phyloP scores from a whole-genome alignment of 2,113 vertebrate species.

The Paramisgurnus dabryanus region DNA sequence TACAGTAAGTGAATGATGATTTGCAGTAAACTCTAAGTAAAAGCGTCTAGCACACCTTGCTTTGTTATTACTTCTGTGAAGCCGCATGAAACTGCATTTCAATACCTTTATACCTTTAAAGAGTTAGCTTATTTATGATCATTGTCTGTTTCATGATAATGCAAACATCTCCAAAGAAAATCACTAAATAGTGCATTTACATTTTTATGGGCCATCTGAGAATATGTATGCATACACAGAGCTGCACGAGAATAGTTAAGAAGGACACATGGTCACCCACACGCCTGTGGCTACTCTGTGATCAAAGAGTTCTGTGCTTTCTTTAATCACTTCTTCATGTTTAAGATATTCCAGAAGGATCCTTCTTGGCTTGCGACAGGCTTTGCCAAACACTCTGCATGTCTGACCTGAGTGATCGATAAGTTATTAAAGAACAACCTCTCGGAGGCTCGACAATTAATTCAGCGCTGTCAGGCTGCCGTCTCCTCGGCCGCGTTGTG shows the following conservation, averaged over 20 bases:
- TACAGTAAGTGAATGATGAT: conserved; percentile 36
- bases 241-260: not conserved
- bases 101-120: too few relatives aligned
- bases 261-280: conserved; percentile 9
- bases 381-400: conserved; percentile 84
- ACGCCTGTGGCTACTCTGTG: conserved; percentile 50
- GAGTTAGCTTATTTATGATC: not conserved
- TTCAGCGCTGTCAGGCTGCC: conserved; percentile 81
- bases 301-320: conserved; percentile 63
- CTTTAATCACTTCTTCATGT: conserved; percentile 70
- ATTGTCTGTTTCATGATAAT: conserved; percentile 7
- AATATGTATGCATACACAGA: conserved; percentile 28
- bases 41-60: not conserved
- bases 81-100: too few relatives aligned
- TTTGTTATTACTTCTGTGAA: too few relatives aligned
- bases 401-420: conserved; percentile 86
- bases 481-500: conserved; percentile 64
- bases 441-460: conserved; percentile 85
- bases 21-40: conserved; percentile 37
- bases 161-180: conserved; percentile 24
- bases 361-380: conserved; percentile 73
- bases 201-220: conserved; percentile 4
- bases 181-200: conserved; percentile 1
- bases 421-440: conserved; percentile 92
- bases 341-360: conserved; percentile 75